phyloP scores from a whole-genome alignment of 2,888 invertebrate species.

The Noctua comes region DNA sequence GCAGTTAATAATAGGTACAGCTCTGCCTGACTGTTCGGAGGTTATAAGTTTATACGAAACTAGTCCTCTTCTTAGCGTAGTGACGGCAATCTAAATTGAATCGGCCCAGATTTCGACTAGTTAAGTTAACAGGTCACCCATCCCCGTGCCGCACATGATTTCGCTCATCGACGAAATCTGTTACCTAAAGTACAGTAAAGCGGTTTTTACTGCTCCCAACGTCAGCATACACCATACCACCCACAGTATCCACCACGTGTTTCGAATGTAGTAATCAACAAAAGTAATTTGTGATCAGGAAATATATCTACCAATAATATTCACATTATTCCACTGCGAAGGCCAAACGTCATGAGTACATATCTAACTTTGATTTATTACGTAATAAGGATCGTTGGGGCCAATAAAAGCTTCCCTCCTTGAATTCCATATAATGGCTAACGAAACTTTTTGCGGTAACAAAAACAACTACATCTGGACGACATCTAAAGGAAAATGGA shows the following conservation, averaged over 20 bases:
- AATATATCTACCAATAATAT: constrained; percentile 52
- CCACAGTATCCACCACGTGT: not conserved
- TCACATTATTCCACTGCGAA: constrained; percentile 53
- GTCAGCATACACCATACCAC: not conserved
- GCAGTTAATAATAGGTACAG: not conserved
- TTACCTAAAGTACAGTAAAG: not conserved
- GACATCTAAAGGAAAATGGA: constrained; percentile 52
- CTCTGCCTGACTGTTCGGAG: not conserved
- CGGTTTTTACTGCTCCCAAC: not conserved
- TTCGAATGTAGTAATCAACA: not conserved
- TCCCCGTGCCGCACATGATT: not conserved
- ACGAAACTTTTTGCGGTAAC: constrained; percentile 52
- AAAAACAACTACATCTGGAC: constrained; percentile 56
- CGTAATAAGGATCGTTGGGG: constrained; percentile 60
- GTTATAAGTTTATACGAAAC: not conserved
- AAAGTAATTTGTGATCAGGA: constrained; percentile 23
- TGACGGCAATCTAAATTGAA: not conserved
- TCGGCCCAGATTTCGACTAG: not conserved
- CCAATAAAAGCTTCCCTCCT: constrained; percentile 59
- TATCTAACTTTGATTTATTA: constrained; percentile 67
- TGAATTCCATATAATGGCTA: constrained; percentile 49
- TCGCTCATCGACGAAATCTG: not conserved
- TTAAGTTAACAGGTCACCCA: not conserved
- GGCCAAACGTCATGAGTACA: constrained; percentile 56
- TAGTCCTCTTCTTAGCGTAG: not conserved